These are phyloP conservation scores for Oncopeltus fasciatus DNA, from an alignment of 1,140 invertebrate species.

Conservation along the genomic window DNA sequence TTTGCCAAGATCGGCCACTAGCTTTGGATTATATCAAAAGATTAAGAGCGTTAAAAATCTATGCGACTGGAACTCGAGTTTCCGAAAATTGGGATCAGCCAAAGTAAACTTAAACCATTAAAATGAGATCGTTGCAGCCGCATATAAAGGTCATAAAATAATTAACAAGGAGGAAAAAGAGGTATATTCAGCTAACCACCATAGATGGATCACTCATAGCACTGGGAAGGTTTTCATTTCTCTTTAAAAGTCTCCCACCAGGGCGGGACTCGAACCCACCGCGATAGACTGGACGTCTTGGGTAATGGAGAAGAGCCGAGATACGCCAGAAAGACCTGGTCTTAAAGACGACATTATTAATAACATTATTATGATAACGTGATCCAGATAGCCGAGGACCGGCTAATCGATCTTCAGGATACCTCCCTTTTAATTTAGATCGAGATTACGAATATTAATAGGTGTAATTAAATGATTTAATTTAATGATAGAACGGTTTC, in stretches of 20 bases:
- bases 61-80: too few species aligned
- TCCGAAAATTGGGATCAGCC: too few species aligned
- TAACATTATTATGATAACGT: constrained; percentile 15
- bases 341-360: constrained; percentile 16
- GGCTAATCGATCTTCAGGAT: constrained; percentile 8
- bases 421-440: constrained; percentile 19
- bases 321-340: background rate
- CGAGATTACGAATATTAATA: constrained; percentile 21
- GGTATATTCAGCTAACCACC: background rate
- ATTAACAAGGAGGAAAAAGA: too few species aligned
- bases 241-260: too few species aligned
- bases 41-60: too few species aligned
- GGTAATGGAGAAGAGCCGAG: background rate
- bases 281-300: background rate
- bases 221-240: too few species aligned
- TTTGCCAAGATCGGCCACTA: too few species aligned
- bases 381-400: background rate
- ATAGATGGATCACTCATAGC: background rate
- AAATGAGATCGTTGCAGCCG: too few species aligned
- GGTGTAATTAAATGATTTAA: constrained; percentile 22
- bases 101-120: too few species aligned
- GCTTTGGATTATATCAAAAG: too few species aligned
- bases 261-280: background rate
- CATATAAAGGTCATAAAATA: too few species aligned
- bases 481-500: constrained; percentile 20